These are phyloP conservation scores for Tokudaia tokunoshimensis DNA, from an alignment of 2,797 vertebrate species.

Conservation along the genomic window DNA sequence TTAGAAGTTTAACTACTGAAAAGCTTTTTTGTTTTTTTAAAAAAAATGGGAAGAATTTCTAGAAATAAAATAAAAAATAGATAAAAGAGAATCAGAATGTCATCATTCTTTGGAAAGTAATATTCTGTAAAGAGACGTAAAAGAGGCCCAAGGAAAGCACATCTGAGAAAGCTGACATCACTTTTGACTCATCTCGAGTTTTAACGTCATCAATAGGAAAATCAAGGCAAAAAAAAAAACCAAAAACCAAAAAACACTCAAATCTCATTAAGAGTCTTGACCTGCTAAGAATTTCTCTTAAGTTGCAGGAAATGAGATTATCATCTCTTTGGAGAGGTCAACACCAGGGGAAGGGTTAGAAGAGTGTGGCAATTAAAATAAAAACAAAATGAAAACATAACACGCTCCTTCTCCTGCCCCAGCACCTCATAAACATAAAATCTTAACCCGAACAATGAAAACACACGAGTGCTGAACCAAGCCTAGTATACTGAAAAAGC, in stretches of 20 bases:
- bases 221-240: neutral
- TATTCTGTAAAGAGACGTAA: slow-evolving; percentile 45
- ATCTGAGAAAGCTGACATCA: neutral
- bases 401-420: slow-evolving; percentile 48
- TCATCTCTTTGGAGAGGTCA: slow-evolving; percentile 70
- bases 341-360: slow-evolving; percentile 55
- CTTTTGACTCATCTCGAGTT: slow-evolving; percentile 14
- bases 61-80: slow-evolving; percentile 29
- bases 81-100: slow-evolving; percentile 7
- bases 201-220: slow-evolving; percentile 48
- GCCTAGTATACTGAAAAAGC: slow-evolving; percentile 9
- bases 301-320: slow-evolving; percentile 73
- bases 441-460: slow-evolving; percentile 64
- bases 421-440: slow-evolving; percentile 74
- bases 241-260: neutral
- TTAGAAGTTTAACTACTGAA: neutral
- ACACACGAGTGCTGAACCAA: slow-evolving; percentile 64
- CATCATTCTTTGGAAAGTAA: neutral
- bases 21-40: neutral
- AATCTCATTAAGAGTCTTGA: slow-evolving; percentile 56
- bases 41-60: neutral
- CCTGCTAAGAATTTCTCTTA: slow-evolving; percentile 71
- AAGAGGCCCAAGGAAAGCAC: neutral
- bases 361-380: slow-evolving; percentile 69
- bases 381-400: slow-evolving; percentile 58